Evolutionary conservation across 2,113 vertebrate species (phyloP), one percentile per base, ranked within the genome.

Genomic region (Tympanuchus pallidicinctus): DNA sequence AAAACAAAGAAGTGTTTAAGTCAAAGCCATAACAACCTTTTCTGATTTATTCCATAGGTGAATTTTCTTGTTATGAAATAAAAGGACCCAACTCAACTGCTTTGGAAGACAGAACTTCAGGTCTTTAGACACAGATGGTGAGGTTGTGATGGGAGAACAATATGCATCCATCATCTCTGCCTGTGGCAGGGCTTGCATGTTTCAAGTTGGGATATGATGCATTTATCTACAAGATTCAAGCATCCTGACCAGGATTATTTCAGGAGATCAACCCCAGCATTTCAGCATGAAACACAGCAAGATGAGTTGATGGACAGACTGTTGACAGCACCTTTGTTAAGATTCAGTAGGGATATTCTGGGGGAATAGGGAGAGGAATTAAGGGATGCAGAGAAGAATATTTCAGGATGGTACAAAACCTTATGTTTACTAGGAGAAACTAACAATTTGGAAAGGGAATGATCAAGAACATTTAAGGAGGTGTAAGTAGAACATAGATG

Each of bases 371-470:
- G 34, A 22, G 14, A 61, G 24, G 13, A 61, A 61, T 32, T 65
- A 43, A 21, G 21, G 32, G 8, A 74, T 21, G 52, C 6, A 73
- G 4, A 21, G 38, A 60, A 66, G 52, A 38, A 11, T 38, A 61
- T 45, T 60, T 82, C 14, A 22, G 21, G 63, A 70, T 47, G 28
- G 24, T 36, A 60, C 43, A 40, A 57, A 25, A 61, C 7, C 47
- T 54, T 42, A 54, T 1, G 2, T 34, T 74, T 48, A 74, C 1
- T 0, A 25, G 28, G 13, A 21, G 3, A 22, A 66, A 66, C 10
- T 43, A 73, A 28, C 36, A 36, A 6, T 30, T 11, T 15, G 21
- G 56, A 52, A 69, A 54, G 36, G 27, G 22, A 64, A 71, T 8
- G 38, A 56, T 14, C 11, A 22, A 56, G 40, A 14, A 40, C 21